A percentile compares a stretch with the other conserved stretches of the same genome.
These are phyloP conservation scores for Morinoia aosen DNA, from an alignment of 2,888 invertebrate species.

Conservation along the genomic window DNA sequence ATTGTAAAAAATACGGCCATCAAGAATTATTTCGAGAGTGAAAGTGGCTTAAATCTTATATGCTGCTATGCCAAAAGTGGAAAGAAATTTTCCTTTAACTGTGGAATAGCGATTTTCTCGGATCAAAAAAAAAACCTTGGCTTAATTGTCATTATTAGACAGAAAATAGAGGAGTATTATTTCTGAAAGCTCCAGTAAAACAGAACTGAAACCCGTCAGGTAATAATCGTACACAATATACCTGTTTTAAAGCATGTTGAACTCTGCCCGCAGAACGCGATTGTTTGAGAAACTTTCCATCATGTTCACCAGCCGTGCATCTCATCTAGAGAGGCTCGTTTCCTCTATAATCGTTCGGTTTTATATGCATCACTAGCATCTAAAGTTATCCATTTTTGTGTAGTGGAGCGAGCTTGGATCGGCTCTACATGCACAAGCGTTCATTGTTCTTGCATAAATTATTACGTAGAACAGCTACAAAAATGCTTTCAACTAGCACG, in stretches of 20 bases:
- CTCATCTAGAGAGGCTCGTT: not conserved
- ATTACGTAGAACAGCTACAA: slow-evolving; percentile 47
- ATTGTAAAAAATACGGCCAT: not conserved
- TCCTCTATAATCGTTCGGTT: slow-evolving; percentile 6
- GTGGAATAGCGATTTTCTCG: not conserved
- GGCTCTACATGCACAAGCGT: slow-evolving; percentile 39
- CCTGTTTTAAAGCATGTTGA: not conserved
- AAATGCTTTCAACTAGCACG: slow-evolving; percentile 47
- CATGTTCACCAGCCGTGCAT: not conserved
- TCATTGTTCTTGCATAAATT: slow-evolving; percentile 51
- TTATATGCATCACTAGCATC: slow-evolving; percentile 38
- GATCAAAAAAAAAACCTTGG: not conserved
- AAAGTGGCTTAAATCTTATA: not conserved
- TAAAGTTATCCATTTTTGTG: slow-evolving; percentile 35
- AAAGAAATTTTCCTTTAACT: not conserved
- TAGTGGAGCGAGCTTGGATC: slow-evolving; percentile 29
- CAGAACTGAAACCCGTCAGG: not conserved
- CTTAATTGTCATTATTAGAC: not conserved
- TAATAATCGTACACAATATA: not conserved
- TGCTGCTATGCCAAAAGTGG: not conserved
- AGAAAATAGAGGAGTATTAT: not conserved
- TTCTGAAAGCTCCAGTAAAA: not conserved
- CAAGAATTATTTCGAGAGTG: not conserved
- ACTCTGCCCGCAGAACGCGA: slow-evolving; percentile 3
- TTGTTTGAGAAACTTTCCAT: slow-evolving; percentile 19